Evolutionary conservation across 2,888 invertebrate genomes (phyloP), one percentile per base, ranked within the genome.

Genomic region (Heteropelma amictum): DNA sequence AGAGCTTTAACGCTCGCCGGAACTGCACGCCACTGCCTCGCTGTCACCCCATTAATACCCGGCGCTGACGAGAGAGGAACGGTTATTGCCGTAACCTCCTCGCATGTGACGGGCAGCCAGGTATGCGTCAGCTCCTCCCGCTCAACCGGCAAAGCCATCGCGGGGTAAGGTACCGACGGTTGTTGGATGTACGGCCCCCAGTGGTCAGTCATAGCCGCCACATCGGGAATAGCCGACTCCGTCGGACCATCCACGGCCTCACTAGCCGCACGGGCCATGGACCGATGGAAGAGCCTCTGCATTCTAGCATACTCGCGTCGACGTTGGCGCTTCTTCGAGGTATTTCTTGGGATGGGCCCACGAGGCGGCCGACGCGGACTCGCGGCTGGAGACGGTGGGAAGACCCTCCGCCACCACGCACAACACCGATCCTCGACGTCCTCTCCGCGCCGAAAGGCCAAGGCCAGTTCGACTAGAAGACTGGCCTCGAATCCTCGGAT

Each of bases 331-430:
- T 91, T 91, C 91, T 91, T 91, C 91, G 91, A 91, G 91, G 92
- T 91, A 91, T 91, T 92, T 92, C 92, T 91, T 92, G 91, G 92
- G 92, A 92, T 91, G 91, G 91, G 92, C 92, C 92, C 92, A 92
- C 92, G 90, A 92, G 92, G 92, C 92, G 90, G 92, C 92, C 35
- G 12, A n/a, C 23, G 47, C 33, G 23, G 14, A 8, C 47, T 45
- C 0, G 10, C 8, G 0, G 1, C 3, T 2, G 47, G 12, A 2
- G 61, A 5, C 8, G 61, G 33, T n/a, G 61, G 61, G 23, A 47
- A 61, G 5, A 93, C 92, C 91, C 92, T 92, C 92, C 89, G 90
- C 89, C 89, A 91, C 92, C 92, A 92, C 91, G 92, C 33, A 0
- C 14, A 21, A 23, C 61, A 47, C 3, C 33, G 23, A 5, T 12